Evolutionary conservation across 2,888 invertebrate genomes (phyloP).

Genomic region (Mechanitis mazaeus): DNA sequence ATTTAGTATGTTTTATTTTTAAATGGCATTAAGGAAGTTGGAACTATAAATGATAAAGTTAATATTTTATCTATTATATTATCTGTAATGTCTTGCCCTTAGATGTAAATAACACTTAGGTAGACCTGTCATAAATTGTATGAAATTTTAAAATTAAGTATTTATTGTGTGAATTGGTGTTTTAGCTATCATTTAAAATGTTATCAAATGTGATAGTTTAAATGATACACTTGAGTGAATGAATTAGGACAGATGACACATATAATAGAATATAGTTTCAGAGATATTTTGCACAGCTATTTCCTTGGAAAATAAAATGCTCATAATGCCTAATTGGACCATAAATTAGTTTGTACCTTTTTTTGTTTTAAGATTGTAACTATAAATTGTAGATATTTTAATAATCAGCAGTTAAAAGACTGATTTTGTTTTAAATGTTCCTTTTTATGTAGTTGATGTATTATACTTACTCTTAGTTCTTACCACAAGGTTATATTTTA

Average conservation of each 20-base stretch:
- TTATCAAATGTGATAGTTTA: constrained; percentile 12
- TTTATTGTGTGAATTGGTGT: constrained; percentile 25
- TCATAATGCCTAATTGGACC: constrained; percentile 16
- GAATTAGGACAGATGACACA: constrained; percentile 17
- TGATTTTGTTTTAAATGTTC: constrained; percentile 42
- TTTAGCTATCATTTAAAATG: constrained; percentile 11
- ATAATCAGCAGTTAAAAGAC: constrained; percentile 37
- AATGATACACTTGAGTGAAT: constrained; percentile 7
- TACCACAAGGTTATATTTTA: not conserved
- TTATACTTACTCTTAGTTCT: not conserved
- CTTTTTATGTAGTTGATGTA: constrained; percentile 11
- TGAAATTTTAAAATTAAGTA: constrained; percentile 23
- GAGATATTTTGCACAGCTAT: constrained; percentile 23
- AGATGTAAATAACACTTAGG: constrained; percentile 27
- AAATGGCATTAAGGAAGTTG: constrained; percentile 19
- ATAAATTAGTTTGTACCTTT: constrained; percentile 14
- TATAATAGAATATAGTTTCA: constrained; percentile 17
- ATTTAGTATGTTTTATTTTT: constrained; percentile 28
- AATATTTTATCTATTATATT: constrained; percentile 29
- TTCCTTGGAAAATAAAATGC: constrained; percentile 11
- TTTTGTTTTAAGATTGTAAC: constrained; percentile 18
- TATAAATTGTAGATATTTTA: constrained; percentile 23
- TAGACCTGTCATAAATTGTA: constrained; percentile 25
- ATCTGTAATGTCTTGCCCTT: constrained; percentile 26
- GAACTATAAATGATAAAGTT: constrained; percentile 26